Percentiles rank a stretch among this genome's conserved stretches.
These are phyloP conservation scores for Zhengitettix transpicula DNA, from an alignment of 2,888 invertebrate species.

Conservation along the genomic window DNA sequence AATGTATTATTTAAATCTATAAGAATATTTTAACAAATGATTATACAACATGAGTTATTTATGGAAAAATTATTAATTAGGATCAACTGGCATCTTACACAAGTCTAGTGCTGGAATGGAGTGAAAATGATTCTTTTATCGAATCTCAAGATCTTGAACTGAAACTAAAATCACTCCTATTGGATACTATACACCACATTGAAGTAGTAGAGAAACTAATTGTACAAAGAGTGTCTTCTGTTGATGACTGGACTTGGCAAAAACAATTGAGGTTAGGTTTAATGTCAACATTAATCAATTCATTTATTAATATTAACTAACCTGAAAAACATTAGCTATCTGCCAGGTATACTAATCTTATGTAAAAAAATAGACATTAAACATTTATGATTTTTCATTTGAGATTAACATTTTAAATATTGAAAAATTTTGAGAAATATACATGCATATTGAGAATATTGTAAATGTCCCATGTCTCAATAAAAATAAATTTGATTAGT, in stretches of 20 bases:
- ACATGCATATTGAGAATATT: too few relatives aligned
- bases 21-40: too few relatives aligned
- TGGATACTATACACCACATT: slow-evolving; percentile 87
- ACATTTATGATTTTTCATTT: background rate
- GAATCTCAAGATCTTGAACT: slow-evolving; percentile 46
- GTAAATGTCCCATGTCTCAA: too few relatives aligned
- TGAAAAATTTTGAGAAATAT: too few relatives aligned
- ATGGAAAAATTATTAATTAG: slow-evolving; percentile 16
- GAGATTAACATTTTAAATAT: too few relatives aligned
- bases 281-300: too few relatives aligned
- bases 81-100: slow-evolving; percentile 33
- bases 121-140: slow-evolving; percentile 24
- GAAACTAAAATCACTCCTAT: slow-evolving; percentile 80
- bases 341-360: background rate
- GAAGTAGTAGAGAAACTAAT: slow-evolving; percentile 65
- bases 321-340: background rate
- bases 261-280: slow-evolving; percentile 62
- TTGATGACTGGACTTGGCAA: slow-evolving; percentile 84
- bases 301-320: too few relatives aligned
- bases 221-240: slow-evolving; percentile 43
- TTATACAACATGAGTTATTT: slow-evolving; percentile 16
- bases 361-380: too few relatives aligned
- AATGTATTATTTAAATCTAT: too few relatives aligned
- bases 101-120: slow-evolving; percentile 27
- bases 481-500: too few relatives aligned